phyloP scores from a whole-genome alignment of 2,888 invertebrate genomes.

The Entomobrya proxima region DNA sequence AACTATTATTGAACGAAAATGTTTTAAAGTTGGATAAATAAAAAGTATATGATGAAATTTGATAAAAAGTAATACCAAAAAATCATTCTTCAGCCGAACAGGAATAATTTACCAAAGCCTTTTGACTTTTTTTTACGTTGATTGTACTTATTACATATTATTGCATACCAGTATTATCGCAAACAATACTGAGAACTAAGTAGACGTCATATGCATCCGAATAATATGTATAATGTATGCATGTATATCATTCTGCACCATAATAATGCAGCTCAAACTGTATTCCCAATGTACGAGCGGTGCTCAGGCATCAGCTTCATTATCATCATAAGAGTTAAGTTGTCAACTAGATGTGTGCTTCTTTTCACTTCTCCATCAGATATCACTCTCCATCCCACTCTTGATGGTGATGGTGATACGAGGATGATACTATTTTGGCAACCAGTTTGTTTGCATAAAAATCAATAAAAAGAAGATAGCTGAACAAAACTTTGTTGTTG shows the following conservation, averaged over 20 bases:
- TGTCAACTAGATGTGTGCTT: conserved; percentile 62
- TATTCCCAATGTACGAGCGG: not conserved
- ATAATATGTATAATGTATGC: no score
- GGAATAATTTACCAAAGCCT: no score
- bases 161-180: conserved; percentile 23
- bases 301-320: conserved; percentile 15
- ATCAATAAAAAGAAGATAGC: conserved; percentile 74
- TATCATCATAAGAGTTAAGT: conserved; percentile 59
- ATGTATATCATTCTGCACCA: no score
- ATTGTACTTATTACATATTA: not conserved
- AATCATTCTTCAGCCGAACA: no score
- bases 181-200: no score
- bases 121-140: no score
- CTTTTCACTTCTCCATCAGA: conserved; percentile 62
- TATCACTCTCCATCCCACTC: conserved; percentile 64
- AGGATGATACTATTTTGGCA: conserved; percentile 72
- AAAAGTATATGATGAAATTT: not conserved
- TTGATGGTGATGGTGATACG: conserved; percentile 55
- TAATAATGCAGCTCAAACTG: not conserved
- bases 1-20: conserved; percentile 19
- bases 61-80: no score
- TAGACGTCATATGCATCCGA: no score
- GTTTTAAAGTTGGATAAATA: conserved; percentile 35
- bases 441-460: conserved; percentile 76
- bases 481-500: conserved; percentile 69